A percentile compares a stretch with the other conserved stretches of the same genome.
Evolutionary conservation across 1,140 invertebrate species (phyloP).

Genomic region (Gonatopus flavifemur): DNA sequence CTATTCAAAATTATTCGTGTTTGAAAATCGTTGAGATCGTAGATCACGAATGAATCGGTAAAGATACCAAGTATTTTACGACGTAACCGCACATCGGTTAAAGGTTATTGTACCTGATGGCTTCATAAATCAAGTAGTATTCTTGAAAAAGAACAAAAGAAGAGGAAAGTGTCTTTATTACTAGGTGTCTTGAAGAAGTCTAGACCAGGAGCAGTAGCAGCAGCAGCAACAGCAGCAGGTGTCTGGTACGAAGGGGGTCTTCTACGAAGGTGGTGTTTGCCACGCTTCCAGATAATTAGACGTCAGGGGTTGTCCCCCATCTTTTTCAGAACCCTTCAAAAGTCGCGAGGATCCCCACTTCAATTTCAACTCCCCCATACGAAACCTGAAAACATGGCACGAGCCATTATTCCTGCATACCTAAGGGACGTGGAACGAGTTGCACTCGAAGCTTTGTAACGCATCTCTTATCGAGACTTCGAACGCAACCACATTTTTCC

Average conservation of each 20-base stretch:
- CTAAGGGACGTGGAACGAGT: no score
- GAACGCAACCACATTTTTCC: no score
- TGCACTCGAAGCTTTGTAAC: no score
- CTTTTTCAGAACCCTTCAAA: constrained; percentile 28
- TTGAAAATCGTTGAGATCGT: no score
- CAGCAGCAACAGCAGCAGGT: neutral
- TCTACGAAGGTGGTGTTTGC: constrained; percentile 38
- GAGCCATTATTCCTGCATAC: neutral
- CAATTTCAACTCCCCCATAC: constrained; percentile 27
- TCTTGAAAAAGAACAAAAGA: neutral
- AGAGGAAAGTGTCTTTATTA: constrained; percentile 32
- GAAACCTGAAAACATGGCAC: constrained; percentile 19
- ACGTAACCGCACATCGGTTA: no score
- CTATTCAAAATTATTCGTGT: no score
- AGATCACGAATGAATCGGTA: no score
- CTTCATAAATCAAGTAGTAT: constrained; percentile 3
- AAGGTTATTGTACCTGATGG: no score
- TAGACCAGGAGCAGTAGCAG: neutral
- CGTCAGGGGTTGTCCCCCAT: constrained; percentile 22
- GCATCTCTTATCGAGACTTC: no score
- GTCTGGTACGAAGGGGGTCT: constrained; percentile 3
- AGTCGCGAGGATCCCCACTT: constrained; percentile 22
- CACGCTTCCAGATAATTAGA: constrained; percentile 45
- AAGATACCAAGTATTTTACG: no score
- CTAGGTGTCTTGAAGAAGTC: constrained; percentile 33